Evolutionary conservation across 2,797 vertebrate genomes (phyloP), one percentile per base, ranked within the genome.

Genomic region (Sebastes taczanowskii): DNA sequence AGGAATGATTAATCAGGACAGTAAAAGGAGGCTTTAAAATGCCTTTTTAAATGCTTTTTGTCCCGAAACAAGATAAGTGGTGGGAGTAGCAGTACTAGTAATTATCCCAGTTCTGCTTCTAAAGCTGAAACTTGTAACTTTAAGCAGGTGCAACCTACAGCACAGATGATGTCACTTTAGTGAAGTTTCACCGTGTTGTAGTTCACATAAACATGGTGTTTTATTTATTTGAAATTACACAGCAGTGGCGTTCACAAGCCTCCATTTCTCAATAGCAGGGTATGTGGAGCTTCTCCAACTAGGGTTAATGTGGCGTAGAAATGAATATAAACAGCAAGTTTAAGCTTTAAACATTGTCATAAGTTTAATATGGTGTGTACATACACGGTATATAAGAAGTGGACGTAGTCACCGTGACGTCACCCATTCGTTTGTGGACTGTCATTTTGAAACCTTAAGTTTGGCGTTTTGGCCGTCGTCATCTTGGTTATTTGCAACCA

Each of bases 1-100:
- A n/a, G 18, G 64, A 65, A 32, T 27, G 22, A 69, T 68, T 67
- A 60, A 81, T 85, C 63, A 46, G 34, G 23, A 49, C 27, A 22
- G 23, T 38, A 30, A 29, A 58, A 2, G 8, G 4, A 49, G 10
- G 38, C 42, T 71, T 74, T 30, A 13, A 35, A 64, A 34, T 34
- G 20, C 32, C 9, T 34, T 34, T 34, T 34, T 34, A 34, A 34
- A 34, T 29, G 8, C 49, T n/a, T 46, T 71, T 42, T 27, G 20
- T 49, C 66, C 2, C 1, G 4, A 60, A 74, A 65, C 27, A 60
- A 62, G 52, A 74, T 29, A 38, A 64, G 42, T 29, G 20, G 22
- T 62, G 13, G 60, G 56, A 49, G 56, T 20, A 72, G 30, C 18
- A 61, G 60, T 1, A 1, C 7, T 30, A n/a, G 29, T 32, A 1